Percentiles rank a stretch among this genome's conserved stretches.
Conservation (phyloP, 2,113 vertebrate species). For the Apus apus region DNA sequence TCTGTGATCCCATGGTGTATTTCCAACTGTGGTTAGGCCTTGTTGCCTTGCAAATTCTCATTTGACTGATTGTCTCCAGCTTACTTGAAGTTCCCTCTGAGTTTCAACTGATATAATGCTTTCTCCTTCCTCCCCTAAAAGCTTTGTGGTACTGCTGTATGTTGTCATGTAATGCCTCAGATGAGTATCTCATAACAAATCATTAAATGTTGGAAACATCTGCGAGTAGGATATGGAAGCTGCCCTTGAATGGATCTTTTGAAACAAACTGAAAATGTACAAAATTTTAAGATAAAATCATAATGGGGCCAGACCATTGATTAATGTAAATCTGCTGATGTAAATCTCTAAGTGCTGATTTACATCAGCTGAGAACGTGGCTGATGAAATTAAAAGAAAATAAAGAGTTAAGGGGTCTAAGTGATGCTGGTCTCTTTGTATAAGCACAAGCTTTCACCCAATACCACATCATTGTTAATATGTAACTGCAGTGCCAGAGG, state of each 20-base stretch:
- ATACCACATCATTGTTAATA: constrained; percentile 65
- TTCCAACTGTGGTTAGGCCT: not conserved
- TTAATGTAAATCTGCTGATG: not conserved
- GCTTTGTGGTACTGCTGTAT: not conserved
- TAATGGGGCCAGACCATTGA: not conserved
- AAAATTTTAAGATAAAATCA: constrained; percentile 40
- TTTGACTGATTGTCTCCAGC: not conserved
- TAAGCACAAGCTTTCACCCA: constrained; percentile 15
- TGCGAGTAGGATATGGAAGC: not conserved
- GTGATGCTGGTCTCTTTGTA: not conserved
- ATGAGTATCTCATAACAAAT: not conserved
- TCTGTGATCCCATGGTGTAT: not conserved
- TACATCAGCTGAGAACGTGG: not conserved
- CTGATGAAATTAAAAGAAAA: constrained; percentile 27
- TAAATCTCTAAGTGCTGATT: not conserved
- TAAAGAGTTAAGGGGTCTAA: not conserved
- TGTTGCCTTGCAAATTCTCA: not conserved
- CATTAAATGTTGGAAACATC: not conserved
- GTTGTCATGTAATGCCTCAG: not conserved
- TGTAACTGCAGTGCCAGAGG: constrained; percentile 57
- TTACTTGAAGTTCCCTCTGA: not conserved
- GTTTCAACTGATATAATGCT: not conserved
- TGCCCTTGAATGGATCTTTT: not conserved
- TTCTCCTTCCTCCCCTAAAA: not conserved
- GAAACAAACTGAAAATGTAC: not conserved